Evolutionary conservation across 2,797 vertebrate species (phyloP), one percentile per base, ranked within the genome.

Genomic region (Sebastes hopkinsi): DNA sequence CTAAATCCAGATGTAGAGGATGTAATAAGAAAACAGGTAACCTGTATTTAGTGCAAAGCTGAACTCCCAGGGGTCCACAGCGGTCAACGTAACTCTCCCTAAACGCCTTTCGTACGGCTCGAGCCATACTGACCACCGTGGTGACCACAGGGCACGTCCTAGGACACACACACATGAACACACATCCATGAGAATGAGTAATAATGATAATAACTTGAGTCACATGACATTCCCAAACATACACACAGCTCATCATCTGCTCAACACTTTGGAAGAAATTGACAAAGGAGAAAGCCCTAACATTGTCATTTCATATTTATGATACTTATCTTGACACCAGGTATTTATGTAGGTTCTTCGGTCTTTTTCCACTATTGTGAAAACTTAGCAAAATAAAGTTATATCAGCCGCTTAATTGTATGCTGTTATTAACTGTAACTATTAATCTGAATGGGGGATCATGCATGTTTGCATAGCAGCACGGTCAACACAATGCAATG

Each of bases 101-200:
- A 18, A 96, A 92, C 0, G 94, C 96, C 67, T 95, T 96, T 8
- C 96, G 91, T 14, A 96, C 94, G 0, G 95, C 95, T 56, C 96
- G 93, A 27, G 95, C 93, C 90, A 94, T 95, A 61, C 95, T 95
- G 80, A 96, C 95, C 83, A 95, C 94, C 0, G 81, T 96, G 25
- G 96, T 97, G 75, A 97, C 92, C 56, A 97, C 95, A 5, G 96
- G 96, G 58, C 96, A 97, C 0, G 93, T 95, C 73, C 96, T 97
- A 20, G 12, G 12, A 74, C 32, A 79, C 72, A 87, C 4, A 61
- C 1, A 55, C 52, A 61, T 16, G 70, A 18, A 27, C 25, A 58
- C 50, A 72, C 22, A 61, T 18, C n/a, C n/a, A 42, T n/a, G 16
- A 61, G 2, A 65, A 23, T 20, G 34, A 58, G 32, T 65, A 10